Evolutionary conservation across 2,113 vertebrate species (phyloP).

Genomic region (Furnarius figulus): DNA sequence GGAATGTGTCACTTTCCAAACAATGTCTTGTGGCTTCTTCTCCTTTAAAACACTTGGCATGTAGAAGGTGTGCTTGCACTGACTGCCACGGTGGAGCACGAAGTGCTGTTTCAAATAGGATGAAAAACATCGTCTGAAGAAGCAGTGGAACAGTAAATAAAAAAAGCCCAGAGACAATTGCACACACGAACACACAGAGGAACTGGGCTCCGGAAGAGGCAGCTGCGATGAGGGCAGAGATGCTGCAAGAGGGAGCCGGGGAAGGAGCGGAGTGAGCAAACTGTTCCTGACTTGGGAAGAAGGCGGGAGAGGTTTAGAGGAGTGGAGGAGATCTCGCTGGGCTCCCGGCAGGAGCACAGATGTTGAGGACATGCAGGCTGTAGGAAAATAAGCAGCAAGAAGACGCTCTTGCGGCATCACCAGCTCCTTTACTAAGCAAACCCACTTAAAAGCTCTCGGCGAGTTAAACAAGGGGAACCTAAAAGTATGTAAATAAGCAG

Average conservation of each 20-base stretch:
- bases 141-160: not conserved
- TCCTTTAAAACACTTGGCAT: not conserved
- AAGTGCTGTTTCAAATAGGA: not conserved
- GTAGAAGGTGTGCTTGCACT: not conserved
- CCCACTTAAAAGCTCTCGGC: not conserved
- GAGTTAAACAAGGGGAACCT: constrained; percentile 38
- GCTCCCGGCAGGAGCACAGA: not conserved
- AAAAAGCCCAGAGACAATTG: not conserved
- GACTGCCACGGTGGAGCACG: not conserved
- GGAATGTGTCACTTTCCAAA: not conserved
- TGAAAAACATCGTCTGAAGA: constrained; percentile 4
- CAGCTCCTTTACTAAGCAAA: constrained; percentile 37
- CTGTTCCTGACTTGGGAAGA: not conserved
- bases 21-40: not conserved
- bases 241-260: not conserved
- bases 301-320: not conserved
- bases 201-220: not conserved
- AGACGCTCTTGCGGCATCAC: not conserved
- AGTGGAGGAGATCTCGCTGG: not conserved
- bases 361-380: not conserved
- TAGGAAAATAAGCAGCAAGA: not conserved
- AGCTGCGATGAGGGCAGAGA: not conserved
- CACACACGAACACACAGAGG: not conserved
- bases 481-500: constrained; percentile 1
- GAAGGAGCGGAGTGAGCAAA: not conserved